Percentiles rank a stretch among this genome's conserved stretches.
Conservation (phyloP, 2,888 invertebrate genomes). For the Margaritifera margaritifera region DNA sequence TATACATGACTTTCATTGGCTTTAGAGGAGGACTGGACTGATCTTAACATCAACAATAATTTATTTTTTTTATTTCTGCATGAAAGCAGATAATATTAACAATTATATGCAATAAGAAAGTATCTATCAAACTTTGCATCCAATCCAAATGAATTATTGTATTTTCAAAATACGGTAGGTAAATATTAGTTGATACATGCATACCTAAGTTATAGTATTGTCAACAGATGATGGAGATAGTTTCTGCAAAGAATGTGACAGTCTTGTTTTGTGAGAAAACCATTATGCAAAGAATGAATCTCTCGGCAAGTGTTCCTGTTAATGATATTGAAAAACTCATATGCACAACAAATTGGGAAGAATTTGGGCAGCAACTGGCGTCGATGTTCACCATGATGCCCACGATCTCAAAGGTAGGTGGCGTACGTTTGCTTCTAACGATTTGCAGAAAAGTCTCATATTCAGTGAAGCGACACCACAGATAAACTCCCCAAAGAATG, state of each 20-base stretch:
- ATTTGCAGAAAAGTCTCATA: no score
- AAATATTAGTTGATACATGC: neutral
- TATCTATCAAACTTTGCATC: no score
- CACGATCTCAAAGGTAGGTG: conserved; percentile 30
- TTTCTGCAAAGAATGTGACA: conserved; percentile 6
- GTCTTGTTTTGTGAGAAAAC: conserved; percentile 39
- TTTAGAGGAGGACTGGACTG: no score
- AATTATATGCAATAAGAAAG: no score
- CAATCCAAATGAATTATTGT: neutral
- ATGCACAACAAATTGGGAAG: conserved; percentile 48
- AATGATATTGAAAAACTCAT: conserved; percentile 37
- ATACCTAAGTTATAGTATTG: neutral
- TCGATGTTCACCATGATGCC: conserved; percentile 15
- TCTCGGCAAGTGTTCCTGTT: conserved; percentile 40
- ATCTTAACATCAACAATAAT: no score
- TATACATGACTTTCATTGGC: no score
- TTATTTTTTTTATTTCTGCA: no score
- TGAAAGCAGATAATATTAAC: no score
- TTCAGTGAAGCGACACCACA: no score
- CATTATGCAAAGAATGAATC: conserved; percentile 30
- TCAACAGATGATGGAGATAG: neutral
- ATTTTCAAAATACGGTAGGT: neutral
- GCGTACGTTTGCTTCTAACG: neutral
- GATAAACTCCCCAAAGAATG: no score
- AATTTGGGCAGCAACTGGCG: conserved; percentile 22